Percentiles rank a stretch among this genome's conserved stretches.
Evolutionary conservation across 1,140 invertebrate species (phyloP).

Genomic region (Micrasema longulum): DNA sequence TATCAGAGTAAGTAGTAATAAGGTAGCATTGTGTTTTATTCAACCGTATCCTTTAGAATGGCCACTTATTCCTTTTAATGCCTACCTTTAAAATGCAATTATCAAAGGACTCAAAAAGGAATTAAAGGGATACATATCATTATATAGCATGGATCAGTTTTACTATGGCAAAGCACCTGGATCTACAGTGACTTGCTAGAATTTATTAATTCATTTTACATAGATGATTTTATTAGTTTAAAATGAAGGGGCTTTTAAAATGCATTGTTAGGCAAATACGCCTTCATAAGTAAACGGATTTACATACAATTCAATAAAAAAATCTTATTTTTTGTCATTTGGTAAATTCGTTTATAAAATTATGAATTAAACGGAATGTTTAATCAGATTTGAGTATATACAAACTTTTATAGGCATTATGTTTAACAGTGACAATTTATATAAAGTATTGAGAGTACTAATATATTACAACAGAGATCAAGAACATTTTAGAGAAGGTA

Average conservation of each 20-base stretch:
- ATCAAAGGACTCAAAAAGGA: constrained; percentile 13
- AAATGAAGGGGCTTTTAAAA: neutral
- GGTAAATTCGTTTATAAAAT: no score
- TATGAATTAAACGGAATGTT: no score
- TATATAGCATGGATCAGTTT: neutral
- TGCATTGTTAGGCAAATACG: no score
- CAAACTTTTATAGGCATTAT: no score
- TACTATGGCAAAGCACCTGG: constrained; percentile 8
- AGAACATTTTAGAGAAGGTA: no score
- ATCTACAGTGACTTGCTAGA: constrained; percentile 24
- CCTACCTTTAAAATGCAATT: constrained; percentile 40
- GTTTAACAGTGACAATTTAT: no score
- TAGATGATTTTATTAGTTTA: neutral
- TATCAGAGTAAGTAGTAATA: constrained; percentile 11
- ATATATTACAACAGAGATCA: no score
- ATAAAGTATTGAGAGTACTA: no score
- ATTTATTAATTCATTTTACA: constrained; percentile 5
- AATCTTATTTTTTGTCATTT: no score
- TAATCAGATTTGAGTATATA: no score
- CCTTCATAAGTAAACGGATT: no score
- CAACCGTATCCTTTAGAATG: constrained; percentile 30
- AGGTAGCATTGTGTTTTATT: constrained; percentile 27
- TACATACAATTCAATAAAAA: no score
- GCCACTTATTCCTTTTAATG: constrained; percentile 32
- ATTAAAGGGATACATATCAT: constrained; percentile 31